Conservation (phyloP, 2,888 invertebrate species). For the Dicyrtoma fusca region DNA sequence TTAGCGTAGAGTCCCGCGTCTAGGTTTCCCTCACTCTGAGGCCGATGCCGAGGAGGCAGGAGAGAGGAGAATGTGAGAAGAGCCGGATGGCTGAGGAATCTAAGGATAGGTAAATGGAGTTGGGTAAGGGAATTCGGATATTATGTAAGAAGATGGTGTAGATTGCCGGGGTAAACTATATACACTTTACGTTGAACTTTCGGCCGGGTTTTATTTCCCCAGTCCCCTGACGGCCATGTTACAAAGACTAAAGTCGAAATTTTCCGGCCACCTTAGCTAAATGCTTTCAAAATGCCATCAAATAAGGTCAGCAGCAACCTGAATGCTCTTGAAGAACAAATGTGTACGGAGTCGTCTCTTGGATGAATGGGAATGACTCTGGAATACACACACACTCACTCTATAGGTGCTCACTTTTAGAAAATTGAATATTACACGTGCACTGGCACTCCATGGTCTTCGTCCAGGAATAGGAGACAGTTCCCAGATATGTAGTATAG, state of each 20-base stretch:
- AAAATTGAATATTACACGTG: neutral
- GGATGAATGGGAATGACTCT: neutral
- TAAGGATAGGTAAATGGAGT: constrained; percentile 3
- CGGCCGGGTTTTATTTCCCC: constrained; percentile 46
- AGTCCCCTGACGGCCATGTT: constrained; percentile 38
- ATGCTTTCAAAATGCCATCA: constrained; percentile 52
- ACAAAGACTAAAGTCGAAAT: constrained; percentile 37
- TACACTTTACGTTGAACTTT: constrained; percentile 42
- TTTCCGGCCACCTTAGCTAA: constrained; percentile 47
- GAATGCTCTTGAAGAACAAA: constrained; percentile 17
- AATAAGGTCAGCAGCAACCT: constrained; percentile 45
- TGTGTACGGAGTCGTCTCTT: neutral
- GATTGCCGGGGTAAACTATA: constrained; percentile 19
- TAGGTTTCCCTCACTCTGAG: too few relatives aligned
- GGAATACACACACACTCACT: neutral
- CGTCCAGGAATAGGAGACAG: too few relatives aligned
- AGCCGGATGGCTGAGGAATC: too few relatives aligned
- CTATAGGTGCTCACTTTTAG: neutral
- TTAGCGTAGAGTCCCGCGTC: too few relatives aligned
- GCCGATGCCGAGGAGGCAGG: too few relatives aligned
- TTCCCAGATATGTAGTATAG: neutral
- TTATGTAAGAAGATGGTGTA: constrained; percentile 21
- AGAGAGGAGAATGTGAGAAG: too few relatives aligned
- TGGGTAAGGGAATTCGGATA: neutral
- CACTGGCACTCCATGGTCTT: neutral